Conservation (phyloP, 2,113 vertebrate species). For the Ameiurus melas region DNA sequence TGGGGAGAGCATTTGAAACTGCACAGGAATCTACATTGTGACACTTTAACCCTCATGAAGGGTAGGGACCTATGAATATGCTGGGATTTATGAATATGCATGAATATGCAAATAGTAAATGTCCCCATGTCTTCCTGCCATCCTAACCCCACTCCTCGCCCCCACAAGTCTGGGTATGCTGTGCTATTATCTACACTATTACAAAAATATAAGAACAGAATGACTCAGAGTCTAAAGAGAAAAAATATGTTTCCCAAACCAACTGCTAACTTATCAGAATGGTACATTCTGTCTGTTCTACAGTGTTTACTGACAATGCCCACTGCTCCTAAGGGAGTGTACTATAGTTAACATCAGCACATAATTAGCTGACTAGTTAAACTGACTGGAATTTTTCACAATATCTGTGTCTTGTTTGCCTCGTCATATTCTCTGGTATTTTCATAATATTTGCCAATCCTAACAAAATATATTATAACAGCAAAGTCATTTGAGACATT, state of each 20-base stretch:
- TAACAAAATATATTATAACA: neutral
- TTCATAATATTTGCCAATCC: neutral
- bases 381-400: neutral
- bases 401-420: neutral
- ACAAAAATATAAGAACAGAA: neutral
- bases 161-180: neutral
- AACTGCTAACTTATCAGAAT: neutral
- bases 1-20: neutral
- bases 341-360: neutral
- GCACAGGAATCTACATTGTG: neutral
- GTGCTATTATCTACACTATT: constrained; percentile 6
- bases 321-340: neutral
- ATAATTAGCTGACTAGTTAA: neutral
- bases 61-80: neutral
- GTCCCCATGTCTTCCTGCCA: constrained; percentile 9
- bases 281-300: neutral
- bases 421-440: neutral
- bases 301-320: neutral
- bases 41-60: constrained; percentile 8
- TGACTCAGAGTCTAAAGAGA: constrained; percentile 1
- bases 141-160: constrained; percentile 14
- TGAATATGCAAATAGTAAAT: constrained; percentile 11
- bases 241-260: neutral
- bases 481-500: neutral
- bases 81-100: neutral